A percentile compares a stretch with the other conserved stretches of the same genome.
Evolutionary conservation across 2,797 vertebrate genomes (phyloP).

Genomic region (Tamandua tetradactyla): DNA sequence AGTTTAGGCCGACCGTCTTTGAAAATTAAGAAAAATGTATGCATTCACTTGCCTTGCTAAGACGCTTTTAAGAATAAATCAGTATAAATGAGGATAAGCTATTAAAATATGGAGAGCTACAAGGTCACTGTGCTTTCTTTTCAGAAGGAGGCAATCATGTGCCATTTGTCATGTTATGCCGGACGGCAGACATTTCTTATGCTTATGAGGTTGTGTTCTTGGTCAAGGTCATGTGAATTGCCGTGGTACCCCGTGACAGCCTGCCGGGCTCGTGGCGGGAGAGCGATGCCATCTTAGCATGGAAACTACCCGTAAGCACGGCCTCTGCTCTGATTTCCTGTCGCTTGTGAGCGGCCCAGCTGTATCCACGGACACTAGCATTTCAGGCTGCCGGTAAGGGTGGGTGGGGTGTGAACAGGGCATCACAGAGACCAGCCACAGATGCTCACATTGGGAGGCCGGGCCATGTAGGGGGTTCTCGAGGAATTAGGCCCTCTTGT

Average conservation of each 20-base stretch:
- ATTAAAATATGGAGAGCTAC: neutral
- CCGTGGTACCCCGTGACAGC: accelerated
- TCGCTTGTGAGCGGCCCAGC: accelerated
- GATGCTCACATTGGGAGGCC: neutral
- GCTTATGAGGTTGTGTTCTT: accelerated
- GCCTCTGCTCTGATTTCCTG: neutral
- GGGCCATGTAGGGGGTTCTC: neutral
- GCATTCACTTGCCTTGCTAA: neutral
- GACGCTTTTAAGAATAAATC: neutral
- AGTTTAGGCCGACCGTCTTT: neutral
- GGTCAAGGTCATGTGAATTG: neutral
- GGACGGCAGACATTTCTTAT: accelerated
- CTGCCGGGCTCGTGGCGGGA: accelerated
- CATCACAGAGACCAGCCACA: too few species aligned
- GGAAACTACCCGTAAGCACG: neutral
- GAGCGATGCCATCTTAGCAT: accelerated
- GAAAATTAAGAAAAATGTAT: neutral
- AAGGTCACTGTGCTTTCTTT: neutral
- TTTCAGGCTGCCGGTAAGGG: accelerated
- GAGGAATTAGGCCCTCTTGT: neutral
- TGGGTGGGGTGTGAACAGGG: neutral
- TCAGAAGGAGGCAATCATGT: accelerated
- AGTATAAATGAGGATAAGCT: neutral
- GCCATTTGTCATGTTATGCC: accelerated
- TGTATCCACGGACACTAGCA: accelerated